These are phyloP conservation scores for Enteromius trimaculatus DNA, from an alignment of 2,797 vertebrate species.

Conservation along the genomic window DNA sequence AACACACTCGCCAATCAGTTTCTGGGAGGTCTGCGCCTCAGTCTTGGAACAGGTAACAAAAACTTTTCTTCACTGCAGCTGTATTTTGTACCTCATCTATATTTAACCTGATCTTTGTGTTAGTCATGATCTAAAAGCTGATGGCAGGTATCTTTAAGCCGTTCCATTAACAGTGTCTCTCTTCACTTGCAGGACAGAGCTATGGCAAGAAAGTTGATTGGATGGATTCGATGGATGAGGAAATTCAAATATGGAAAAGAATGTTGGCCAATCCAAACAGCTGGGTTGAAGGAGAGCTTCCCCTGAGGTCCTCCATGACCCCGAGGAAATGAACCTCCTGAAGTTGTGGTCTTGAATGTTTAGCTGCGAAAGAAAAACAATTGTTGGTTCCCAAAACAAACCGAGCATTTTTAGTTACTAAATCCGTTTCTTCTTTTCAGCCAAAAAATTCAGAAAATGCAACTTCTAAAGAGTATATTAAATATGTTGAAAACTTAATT, in stretches of 20 bases:
- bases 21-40: conserved; percentile 62
- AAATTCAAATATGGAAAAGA: conserved; percentile 62
- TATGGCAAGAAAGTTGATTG: conserved; percentile 67
- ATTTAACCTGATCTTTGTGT: neutral
- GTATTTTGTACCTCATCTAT: neutral
- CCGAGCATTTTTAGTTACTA: neutral
- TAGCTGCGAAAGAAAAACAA: neutral
- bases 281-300: conserved; percentile 64
- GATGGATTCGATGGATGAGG: conserved; percentile 65
- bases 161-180: conserved; percentile 11
- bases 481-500: neutral
- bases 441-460: neutral
- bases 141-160: neutral
- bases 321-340: conserved; percentile 51
- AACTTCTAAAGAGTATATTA: neutral
- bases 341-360: neutral
- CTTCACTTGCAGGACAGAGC: conserved; percentile 60
- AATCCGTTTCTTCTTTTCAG: neutral
- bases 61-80: neutral
- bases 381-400: conserved; percentile 18
- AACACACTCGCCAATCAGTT: conserved; percentile 68
- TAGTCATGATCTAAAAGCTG: neutral
- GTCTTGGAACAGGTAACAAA: conserved; percentile 60
- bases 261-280: conserved; percentile 62
- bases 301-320: conserved; percentile 65